Conservation (phyloP, 1,140 invertebrate genomes). For the Drosophila sucinea region DNA sequence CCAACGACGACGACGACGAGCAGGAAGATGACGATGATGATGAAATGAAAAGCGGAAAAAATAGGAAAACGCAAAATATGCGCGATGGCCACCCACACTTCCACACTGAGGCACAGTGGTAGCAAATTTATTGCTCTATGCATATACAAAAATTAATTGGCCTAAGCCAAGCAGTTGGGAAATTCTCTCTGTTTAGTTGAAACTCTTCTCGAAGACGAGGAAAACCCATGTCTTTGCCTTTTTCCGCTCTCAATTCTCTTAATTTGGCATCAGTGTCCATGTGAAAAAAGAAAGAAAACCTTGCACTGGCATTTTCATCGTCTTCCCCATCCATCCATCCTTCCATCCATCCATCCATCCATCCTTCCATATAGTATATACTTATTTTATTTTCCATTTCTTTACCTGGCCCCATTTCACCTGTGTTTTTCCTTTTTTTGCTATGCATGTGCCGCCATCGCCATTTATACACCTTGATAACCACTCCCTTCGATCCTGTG, state of each 20-base stretch:
- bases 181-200: too few species aligned
- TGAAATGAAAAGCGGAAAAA: constrained; percentile 57
- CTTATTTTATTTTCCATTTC: constrained; percentile 41
- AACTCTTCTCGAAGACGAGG: too few species aligned
- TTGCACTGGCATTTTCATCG: constrained; percentile 39
- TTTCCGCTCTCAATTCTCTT: too few species aligned
- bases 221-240: too few species aligned
- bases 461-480: not conserved
- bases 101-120: constrained; percentile 26
- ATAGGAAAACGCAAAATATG: constrained; percentile 66
- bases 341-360: not conserved
- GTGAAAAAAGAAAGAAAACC: not conserved
- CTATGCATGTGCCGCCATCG: constrained; percentile 32
- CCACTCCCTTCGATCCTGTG: not conserved
- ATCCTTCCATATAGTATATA: constrained; percentile 33
- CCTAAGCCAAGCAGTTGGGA: too few species aligned
- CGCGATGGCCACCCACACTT: constrained; percentile 20
- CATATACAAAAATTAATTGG: too few species aligned
- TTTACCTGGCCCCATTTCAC: constrained; percentile 38
- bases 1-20: constrained; percentile 16
- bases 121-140: not conserved
- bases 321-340: constrained; percentile 12
- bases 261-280: not conserved
- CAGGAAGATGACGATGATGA: constrained; percentile 25
- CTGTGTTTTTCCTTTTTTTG: constrained; percentile 26